Evolutionary conservation across 2,888 invertebrate species (phyloP).

Genomic region (Parnassius apollo): DNA sequence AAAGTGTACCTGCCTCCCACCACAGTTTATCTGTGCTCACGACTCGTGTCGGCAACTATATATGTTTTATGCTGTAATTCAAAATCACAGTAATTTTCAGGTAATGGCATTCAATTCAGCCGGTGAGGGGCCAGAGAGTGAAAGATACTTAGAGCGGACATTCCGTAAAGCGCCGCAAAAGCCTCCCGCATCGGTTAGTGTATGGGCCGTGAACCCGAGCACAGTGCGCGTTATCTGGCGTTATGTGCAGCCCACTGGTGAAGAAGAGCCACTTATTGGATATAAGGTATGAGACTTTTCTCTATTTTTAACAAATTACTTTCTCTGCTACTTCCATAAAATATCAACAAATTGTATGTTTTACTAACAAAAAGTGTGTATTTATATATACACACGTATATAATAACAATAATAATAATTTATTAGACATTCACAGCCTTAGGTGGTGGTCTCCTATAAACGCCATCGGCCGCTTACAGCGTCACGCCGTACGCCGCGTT

Average conservation of each 20-base stretch:
- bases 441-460: too few species aligned
- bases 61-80: too few species aligned
- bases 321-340: too few species aligned
- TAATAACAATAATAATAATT: background rate
- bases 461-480: too few species aligned
- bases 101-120: constrained; percentile 97
- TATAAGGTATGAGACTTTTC: constrained; percentile 85
- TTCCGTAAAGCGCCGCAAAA: constrained; percentile 96
- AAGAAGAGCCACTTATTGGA: constrained; percentile 96
- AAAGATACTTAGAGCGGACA: constrained; percentile 92
- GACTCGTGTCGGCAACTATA: too few species aligned
- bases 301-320: background rate
- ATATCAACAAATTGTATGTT: too few species aligned
- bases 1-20: too few species aligned
- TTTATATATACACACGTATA: too few species aligned
- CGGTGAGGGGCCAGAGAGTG: constrained; percentile 97
- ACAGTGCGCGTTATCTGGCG: constrained; percentile 95
- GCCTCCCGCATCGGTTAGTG: constrained; percentile 95
- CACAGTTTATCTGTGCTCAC: too few species aligned
- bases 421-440: too few species aligned
- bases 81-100: constrained; percentile 38
- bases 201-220: constrained; percentile 91
- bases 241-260: constrained; percentile 93
- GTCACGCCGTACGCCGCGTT: too few species aligned
- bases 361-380: too few species aligned